Base-by-base conservation (phyloP, 2,888 invertebrate genomes). In the Tachina lurida region DNA sequence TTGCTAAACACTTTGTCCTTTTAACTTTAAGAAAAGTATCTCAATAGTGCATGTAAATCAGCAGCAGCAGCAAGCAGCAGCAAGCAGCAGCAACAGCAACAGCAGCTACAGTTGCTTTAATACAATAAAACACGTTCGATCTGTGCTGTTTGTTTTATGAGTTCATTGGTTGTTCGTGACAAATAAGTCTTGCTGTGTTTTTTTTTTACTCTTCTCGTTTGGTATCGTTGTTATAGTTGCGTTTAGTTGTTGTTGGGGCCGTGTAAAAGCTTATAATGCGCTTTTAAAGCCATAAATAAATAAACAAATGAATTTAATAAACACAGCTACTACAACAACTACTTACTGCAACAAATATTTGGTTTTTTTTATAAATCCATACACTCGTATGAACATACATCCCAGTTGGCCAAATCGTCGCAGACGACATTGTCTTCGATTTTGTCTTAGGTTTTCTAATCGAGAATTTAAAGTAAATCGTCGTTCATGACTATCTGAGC, bases 151-250 rank as follows among this genome's bases (percentile, higher is more conserved):
- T 19, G 75, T 75, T 83, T 86, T 83, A 76, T 83, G 83, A 79
- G 82, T 83, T 83, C 86, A 86, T 67, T 86, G 86, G 22, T 83
- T 71, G 83, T 74, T 86, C 79, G 86, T 86, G 86, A 83, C 86
- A 86, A 83, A 86, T 86, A 83, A 67, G 76, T 71, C 83, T 83
- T 71, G 39, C 49, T 60, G 43, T 39, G 60, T 1, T 58, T 73
- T 65, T 52, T 75, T 75, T 65, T 43, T n/a, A n/a, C 41, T 74
- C 49, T 31, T 74, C 13, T 60, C 13, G 41, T 52, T 31, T 41
- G 62, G 15, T 39, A 68, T 45, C 31, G 39, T 67, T 67, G 39
- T 67, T 67, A 43, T 17, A 13, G 17, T 31, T 49, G 39, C 19
- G 31, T 62, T 31, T 9, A 3, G 45, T 71, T 71, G 47, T 17